A percentile compares a stretch with the other conserved stretches of the same genome.
phyloP scores from a whole-genome alignment of 2,797 vertebrate species.

The Astyanax mexicanus region DNA sequence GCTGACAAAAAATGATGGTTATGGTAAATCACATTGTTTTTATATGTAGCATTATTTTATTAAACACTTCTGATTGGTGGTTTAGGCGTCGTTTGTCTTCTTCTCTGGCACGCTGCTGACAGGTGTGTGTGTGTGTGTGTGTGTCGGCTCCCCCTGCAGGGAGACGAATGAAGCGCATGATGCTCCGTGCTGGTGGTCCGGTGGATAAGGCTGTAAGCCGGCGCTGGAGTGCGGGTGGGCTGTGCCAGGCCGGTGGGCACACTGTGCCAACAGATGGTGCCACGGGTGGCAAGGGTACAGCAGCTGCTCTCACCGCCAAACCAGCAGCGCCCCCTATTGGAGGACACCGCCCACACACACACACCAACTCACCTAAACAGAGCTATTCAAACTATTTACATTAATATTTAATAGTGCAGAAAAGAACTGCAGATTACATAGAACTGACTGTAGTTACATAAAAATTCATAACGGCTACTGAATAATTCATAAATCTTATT shows the following conservation, averaged over 20 bases:
- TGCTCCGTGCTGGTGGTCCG: slow-evolving; percentile 40
- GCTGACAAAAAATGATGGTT: too few relatives aligned
- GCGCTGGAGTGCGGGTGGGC: slow-evolving; percentile 47
- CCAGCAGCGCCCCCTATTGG: slow-evolving; percentile 37
- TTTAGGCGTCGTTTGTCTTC: neutral
- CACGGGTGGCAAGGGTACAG: slow-evolving; percentile 32
- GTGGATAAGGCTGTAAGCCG: slow-evolving; percentile 71
- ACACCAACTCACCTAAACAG: too few relatives aligned
- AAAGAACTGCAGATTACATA: too few relatives aligned
- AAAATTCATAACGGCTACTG: neutral
- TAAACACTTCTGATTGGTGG: neutral
- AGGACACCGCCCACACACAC: slow-evolving; percentile 11
- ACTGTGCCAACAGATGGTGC: slow-evolving; percentile 82
- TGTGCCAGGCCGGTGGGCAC: slow-evolving; percentile 67
- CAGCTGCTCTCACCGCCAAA: slow-evolving; percentile 56
- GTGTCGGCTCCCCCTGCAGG: slow-evolving; percentile 79
- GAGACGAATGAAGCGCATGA: slow-evolving; percentile 81
- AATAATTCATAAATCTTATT: neutral
- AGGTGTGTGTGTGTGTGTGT: slow-evolving; percentile 78
- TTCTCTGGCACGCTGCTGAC: slow-evolving; percentile 50
- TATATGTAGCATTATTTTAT: too few relatives aligned
- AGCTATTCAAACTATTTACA: too few relatives aligned
- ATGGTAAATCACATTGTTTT: too few relatives aligned
- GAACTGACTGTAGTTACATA: too few relatives aligned
- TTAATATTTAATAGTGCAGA: too few relatives aligned